phyloP scores from a whole-genome alignment of 2,797 vertebrate genomes.

The Odontamblyopus lacepedii region DNA sequence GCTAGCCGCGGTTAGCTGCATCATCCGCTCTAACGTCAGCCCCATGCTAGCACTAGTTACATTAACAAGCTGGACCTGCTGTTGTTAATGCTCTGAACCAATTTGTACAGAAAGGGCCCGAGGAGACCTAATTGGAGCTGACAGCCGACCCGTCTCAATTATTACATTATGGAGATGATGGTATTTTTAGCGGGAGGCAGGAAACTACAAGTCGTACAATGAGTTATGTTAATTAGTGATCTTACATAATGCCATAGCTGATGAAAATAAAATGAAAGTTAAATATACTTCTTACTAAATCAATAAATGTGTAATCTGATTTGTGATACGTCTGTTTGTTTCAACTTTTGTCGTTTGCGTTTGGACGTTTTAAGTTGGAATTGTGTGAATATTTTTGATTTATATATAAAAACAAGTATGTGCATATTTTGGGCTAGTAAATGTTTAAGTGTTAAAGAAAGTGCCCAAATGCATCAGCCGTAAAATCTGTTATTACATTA shows the following conservation, averaged over 20 bases:
- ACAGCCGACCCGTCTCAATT: slow-evolving; percentile 3
- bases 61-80: slow-evolving; percentile 10
- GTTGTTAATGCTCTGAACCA: slow-evolving; percentile 9
- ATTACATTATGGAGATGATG: slow-evolving; percentile 4
- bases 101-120: slow-evolving; percentile 4
- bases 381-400: too few species aligned
- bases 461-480: too few species aligned
- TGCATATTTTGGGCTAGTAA: too few species aligned
- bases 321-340: too few species aligned
- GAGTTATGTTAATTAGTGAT: neutral
- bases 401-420: too few species aligned
- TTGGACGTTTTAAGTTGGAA: too few species aligned
- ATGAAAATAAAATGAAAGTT: neutral
- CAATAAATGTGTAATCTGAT: too few species aligned
- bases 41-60: slow-evolving; percentile 5
- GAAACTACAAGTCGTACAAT: neutral
- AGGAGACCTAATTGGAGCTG: slow-evolving; percentile 9
- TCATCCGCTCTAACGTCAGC: slow-evolving; percentile 44
- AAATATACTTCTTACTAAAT: neutral
- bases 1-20: slow-evolving; percentile 54
- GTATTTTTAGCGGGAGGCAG: neutral
- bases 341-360: too few species aligned
- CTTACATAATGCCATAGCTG: neutral
- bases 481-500: too few species aligned
- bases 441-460: too few species aligned